Percentiles rank a stretch among this genome's conserved stretches.
phyloP scores from a whole-genome alignment of 2,113 vertebrate genomes.

The Suncus etruscus region DNA sequence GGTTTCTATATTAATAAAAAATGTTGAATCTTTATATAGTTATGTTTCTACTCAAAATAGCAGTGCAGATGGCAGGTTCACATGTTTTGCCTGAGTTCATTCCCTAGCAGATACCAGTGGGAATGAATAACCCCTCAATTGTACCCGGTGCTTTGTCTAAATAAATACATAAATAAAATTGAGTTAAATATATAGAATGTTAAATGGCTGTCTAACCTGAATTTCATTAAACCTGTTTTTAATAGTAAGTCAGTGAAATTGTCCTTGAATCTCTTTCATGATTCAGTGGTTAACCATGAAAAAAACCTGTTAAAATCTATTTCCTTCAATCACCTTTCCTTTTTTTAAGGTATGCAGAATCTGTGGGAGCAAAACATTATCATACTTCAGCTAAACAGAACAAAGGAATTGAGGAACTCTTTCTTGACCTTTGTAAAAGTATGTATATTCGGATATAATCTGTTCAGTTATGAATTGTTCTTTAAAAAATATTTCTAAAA shows the following conservation, averaged over 20 bases:
- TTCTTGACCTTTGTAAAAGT: slow-evolving; percentile 99
- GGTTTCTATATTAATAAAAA: slow-evolving; percentile 43
- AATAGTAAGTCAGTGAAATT: slow-evolving; percentile 53
- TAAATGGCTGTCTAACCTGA: neutral
- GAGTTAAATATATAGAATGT: neutral
- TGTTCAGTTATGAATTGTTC: slow-evolving; percentile 41
- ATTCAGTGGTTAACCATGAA: neutral
- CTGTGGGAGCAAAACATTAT: slow-evolving; percentile 98
- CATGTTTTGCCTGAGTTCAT: too few species aligned
- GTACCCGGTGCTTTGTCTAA: too few species aligned
- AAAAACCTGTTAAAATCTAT: slow-evolving; percentile 39
- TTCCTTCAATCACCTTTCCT: slow-evolving; percentile 44
- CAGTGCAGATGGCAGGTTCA: too few species aligned
- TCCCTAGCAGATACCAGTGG: too few species aligned
- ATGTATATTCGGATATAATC: slow-evolving; percentile 79
- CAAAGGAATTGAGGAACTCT: slow-evolving; percentile 99
- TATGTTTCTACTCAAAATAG: neutral
- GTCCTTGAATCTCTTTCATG: too few species aligned
- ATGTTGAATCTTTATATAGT: slow-evolving; percentile 11
- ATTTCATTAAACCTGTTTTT: slow-evolving; percentile 49
- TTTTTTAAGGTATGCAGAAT: slow-evolving; percentile 94
- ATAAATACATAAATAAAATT: slow-evolving; percentile 6
- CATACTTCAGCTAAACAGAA: slow-evolving; percentile 99
- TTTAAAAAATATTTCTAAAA: slow-evolving; percentile 19
- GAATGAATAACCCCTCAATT: too few species aligned